Conservation (phyloP, 2,888 invertebrate species). For the Clitarchus hookeri region DNA sequence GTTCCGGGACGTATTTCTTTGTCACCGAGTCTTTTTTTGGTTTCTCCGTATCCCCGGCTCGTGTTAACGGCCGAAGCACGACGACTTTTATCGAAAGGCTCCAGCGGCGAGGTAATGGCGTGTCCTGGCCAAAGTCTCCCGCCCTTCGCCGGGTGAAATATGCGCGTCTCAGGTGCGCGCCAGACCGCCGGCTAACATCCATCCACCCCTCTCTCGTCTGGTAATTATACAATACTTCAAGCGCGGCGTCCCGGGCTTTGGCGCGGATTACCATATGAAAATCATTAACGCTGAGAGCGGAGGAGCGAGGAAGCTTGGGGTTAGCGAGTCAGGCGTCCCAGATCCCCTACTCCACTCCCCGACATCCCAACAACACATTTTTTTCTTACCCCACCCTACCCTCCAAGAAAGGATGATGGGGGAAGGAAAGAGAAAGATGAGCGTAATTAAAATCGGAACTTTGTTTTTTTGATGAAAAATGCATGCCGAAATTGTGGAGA, state of each 20-base stretch:
- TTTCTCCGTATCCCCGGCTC: too few relatives aligned
- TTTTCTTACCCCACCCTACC: background rate
- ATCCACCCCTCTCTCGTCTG: background rate
- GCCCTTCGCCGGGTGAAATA: background rate
- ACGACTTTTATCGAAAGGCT: too few relatives aligned
- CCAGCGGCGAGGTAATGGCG: background rate
- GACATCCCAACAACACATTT: background rate
- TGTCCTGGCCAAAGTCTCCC: background rate
- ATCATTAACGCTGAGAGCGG: slow-evolving; percentile 32
- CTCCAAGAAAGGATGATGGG: slow-evolving; percentile 12
- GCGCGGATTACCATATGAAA: slow-evolving; percentile 37
- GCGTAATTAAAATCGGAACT: slow-evolving; percentile 24
- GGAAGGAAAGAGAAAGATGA: slow-evolving; percentile 22
- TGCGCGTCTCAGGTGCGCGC: slow-evolving; percentile 24
- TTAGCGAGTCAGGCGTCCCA: slow-evolving; percentile 1
- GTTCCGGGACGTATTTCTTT: too few relatives aligned
- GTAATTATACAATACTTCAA: slow-evolving; percentile 26
- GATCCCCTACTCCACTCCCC: background rate
- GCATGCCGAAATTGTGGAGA: slow-evolving; percentile 21
- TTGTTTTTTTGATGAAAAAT: slow-evolving; percentile 23
- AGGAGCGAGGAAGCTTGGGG: background rate
- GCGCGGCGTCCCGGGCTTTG: slow-evolving; percentile 4
- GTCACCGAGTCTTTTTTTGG: too few relatives aligned
- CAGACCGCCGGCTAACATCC: background rate
- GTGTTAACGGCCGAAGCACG: too few relatives aligned